Conservation (phyloP, 1,140 invertebrate species). For the Bombus superbus region DNA sequence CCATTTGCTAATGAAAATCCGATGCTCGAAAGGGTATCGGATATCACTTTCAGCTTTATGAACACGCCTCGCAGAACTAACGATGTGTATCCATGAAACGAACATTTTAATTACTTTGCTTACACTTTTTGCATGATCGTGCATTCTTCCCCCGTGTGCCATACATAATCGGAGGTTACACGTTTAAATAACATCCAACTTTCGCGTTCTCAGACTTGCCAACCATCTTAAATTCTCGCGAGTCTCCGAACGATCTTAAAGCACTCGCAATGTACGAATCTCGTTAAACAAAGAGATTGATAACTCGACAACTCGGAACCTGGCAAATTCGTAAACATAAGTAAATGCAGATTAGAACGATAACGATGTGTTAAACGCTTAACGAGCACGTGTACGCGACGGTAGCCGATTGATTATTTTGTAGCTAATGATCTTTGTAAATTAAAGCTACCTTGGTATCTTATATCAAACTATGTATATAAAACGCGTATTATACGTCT, state of each 20-base stretch:
- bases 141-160: neutral
- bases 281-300: too few species aligned
- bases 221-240: neutral
- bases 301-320: too few species aligned
- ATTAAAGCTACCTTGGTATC: too few species aligned
- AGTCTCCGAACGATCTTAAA: too few species aligned
- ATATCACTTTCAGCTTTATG: conserved; percentile 64
- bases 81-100: conserved; percentile 36
- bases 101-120: conserved; percentile 45
- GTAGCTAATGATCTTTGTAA: too few species aligned
- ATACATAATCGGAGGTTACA: neutral
- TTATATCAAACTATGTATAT: too few species aligned
- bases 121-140: conserved; percentile 35
- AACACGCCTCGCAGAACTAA: conserved; percentile 66
- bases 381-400: too few species aligned
- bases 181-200: neutral
- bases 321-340: neutral
- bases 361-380: neutral
- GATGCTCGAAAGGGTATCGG: conserved; percentile 58
- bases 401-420: too few species aligned
- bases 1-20: conserved; percentile 70
- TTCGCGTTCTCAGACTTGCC: neutral
- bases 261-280: too few species aligned
- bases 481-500: too few species aligned
- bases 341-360: neutral